Base-by-base conservation (phyloP, 2,888 invertebrate genomes). In the Drosophila hamatofila region DNA sequence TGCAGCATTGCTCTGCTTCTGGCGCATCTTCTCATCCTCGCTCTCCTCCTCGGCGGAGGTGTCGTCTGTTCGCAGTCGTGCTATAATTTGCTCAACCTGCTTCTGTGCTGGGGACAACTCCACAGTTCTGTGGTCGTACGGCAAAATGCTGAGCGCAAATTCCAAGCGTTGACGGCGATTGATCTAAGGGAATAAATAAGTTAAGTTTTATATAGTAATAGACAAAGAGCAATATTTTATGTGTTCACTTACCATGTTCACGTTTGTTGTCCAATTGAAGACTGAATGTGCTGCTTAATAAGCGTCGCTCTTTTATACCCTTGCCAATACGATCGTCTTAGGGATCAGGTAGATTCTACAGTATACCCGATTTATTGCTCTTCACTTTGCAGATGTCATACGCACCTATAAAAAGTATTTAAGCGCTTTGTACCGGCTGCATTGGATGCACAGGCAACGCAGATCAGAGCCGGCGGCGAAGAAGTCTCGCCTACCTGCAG, bases 151-250 rank as follows among this genome's bases (percentile, higher is more conserved):
- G 21, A 89, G 60, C 0, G 90, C 85, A 23, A 72, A 71, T 27
- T 89, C 87, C 9, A 85, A 66, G 11, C 85, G 78, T 55, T 88
- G 67, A 4, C 88, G 90, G 30, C 85, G 90, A 42, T 54, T 66
- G 16, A 59, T 57, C 86, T 89, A 11, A n/a, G 5, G 18, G 0
- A 27, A 6, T 0, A 16, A 12, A 46, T 2, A 25, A 3, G 3
- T 11, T 23, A 1, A 30, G 9, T n/a, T 39, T n/a, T 2, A 8
- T 18, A 14, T 30, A 30, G 6, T 1, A 11, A 16, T 37, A 16
- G 1, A 14, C 8, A 0, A 12, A 0, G n/a, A 21, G n/a, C 11
- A 25, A 12, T 1, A 0, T 7, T 16, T 12, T 21, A 12, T 2
- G 1, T 7, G 42, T 7, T 0, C 9, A 74, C 88, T 84, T 42